Evolutionary conservation across 2,797 vertebrate genomes (phyloP).

Genomic region (Urocyon cinereoargenteus): DNA sequence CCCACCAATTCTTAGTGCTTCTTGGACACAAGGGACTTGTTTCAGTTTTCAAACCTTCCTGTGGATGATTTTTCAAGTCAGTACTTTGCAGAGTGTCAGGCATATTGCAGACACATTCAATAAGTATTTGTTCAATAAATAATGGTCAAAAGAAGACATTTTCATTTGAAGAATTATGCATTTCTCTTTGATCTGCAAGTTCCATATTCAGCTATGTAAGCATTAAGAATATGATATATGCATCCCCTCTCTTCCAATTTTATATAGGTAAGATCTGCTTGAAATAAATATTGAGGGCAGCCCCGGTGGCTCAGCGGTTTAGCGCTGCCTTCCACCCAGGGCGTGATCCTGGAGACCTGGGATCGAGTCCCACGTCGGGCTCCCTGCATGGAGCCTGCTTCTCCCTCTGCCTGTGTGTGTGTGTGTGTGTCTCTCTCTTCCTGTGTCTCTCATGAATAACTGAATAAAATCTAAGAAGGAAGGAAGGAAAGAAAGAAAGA

Average conservation of each 20-base stretch:
- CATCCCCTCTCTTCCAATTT: not conserved
- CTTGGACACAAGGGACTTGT: not conserved
- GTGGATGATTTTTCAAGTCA: conserved; percentile 18
- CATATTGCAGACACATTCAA: not conserved
- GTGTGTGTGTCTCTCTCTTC: no score
- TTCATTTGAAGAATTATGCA: not conserved
- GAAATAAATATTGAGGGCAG: conserved; percentile 19
- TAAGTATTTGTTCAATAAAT: conserved; percentile 47
- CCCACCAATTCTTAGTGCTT: conserved; percentile 40
- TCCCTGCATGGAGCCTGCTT: no score
- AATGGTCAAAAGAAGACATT: not conserved
- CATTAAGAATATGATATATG: not conserved
- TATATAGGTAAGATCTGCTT: conserved; percentile 10
- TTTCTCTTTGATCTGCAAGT: conserved; percentile 12
- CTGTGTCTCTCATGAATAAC: no score
- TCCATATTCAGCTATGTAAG: not conserved
- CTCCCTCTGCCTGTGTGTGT: no score
- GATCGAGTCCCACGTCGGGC: no score
- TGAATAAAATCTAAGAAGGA: no score
- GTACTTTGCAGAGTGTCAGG: not conserved
- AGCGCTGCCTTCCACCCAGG: no score
- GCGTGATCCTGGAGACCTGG: no score
- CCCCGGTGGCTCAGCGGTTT: not conserved
- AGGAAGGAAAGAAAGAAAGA: no score
- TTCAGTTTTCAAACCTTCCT: conserved; percentile 57